Evolutionary conservation across 2,888 invertebrate species (phyloP).

Genomic region (Onchidella celtica): DNA sequence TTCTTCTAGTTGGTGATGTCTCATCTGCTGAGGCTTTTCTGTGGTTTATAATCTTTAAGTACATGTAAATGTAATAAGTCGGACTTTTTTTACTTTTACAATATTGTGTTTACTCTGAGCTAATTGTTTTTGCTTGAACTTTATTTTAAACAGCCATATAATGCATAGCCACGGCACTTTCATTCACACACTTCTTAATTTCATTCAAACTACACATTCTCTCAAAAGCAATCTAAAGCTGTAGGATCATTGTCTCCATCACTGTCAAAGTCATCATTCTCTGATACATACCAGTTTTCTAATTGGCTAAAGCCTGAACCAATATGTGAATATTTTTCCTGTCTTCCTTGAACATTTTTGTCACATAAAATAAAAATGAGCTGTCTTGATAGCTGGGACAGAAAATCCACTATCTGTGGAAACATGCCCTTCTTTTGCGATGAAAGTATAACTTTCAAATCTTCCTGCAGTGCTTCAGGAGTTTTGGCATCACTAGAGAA

Average conservation of each 20-base stretch:
- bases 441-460: background rate
- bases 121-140: no score
- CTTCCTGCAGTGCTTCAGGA: background rate
- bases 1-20: no score
- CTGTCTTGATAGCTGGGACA: background rate
- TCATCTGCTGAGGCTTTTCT: no score
- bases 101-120: no score
- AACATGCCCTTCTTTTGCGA: background rate
- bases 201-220: no score
- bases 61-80: no score
- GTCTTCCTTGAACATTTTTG: background rate
- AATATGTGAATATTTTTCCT: constrained; percentile 3
- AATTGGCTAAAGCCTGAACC: constrained; percentile 14
- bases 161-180: no score
- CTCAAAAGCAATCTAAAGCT: constrained; percentile 36
- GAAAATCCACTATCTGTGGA: background rate
- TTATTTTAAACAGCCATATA: no score
- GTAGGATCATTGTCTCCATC: constrained; percentile 41
- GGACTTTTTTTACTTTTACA: no score
- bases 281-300: constrained; percentile 8
- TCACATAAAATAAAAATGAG: constrained; percentile 18
- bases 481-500: background rate
- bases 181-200: no score
- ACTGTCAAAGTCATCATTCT: constrained; percentile 33
- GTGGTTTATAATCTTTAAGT: no score